Evolutionary conservation across 2,113 vertebrate species (phyloP), one percentile per base, ranked within the genome.

Genomic region (Centropristis striata): DNA sequence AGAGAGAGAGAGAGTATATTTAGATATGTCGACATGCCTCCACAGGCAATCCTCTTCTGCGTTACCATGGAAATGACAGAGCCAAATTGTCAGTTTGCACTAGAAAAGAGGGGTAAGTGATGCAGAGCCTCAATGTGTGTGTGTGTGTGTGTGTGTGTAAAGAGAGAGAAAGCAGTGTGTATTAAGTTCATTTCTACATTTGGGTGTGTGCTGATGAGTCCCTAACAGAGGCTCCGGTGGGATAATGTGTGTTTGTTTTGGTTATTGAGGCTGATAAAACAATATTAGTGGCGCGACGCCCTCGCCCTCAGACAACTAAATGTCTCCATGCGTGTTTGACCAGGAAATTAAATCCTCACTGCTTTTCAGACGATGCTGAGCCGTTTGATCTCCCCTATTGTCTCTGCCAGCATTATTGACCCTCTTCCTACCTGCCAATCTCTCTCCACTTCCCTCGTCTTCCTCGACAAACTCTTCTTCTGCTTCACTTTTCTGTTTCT

Each of bases 41-140:
- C 89, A 77, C 78, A 76, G 60, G 75, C 88, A 83, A 60, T 85
- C 75, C 70, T 86, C 64, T 75, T 72, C 81, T 58, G 47, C 25
- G 92, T 93, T 92, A 79, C 92, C 93, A 94, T 92, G 93, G 93
- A 85, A 92, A 94, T 90, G 72, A 87, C 80, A 25, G 88, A 88
- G 76, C 82, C 75, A 87, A 92, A 92, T 89, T 90, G 82, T 86
- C 80, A 77, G 88, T 89, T 89, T 87, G 84, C 25, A 32, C 86
- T 58, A 69, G 71, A 87, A 90, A 90, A 88, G 73, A 85, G 72
- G 85, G 88, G 39, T 87, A 90, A 91, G 83, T 84, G 86, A 74
- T 84, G 81, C 77, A 79, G 60, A 51, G 79, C 21, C 4, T 60
- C n/a, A 2, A 32, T 69, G 50, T 77, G 12, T 75, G 5, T 71